Conservation (phyloP, 2,113 vertebrate genomes). For the Mionectes macconnelli region DNA sequence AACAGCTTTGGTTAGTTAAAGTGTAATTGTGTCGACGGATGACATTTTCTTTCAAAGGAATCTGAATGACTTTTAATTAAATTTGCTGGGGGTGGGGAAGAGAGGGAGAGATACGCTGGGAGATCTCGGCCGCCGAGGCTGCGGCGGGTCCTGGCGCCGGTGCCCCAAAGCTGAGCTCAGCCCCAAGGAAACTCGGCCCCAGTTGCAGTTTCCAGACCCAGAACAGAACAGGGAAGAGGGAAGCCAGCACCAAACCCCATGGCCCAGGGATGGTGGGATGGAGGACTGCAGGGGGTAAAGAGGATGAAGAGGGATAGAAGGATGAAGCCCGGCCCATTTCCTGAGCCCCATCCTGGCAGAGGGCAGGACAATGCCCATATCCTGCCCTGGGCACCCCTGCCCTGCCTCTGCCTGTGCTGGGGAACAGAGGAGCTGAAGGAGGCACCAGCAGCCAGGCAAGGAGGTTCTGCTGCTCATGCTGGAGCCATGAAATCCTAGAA, state of each 20-base stretch:
- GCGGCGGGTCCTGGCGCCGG: neutral
- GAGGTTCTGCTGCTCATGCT: neutral
- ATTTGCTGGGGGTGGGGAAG: slow-evolving; percentile 51
- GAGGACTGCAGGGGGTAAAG: neutral
- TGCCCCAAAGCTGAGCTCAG: neutral
- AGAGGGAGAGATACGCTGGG: neutral
- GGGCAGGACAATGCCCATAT: neutral
- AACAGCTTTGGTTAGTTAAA: slow-evolving; percentile 69
- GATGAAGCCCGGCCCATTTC: neutral
- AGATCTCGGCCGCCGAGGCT: neutral
- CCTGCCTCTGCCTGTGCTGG: rapidly evolving
- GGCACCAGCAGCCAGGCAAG: neutral
- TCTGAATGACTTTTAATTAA: slow-evolving; percentile 71
- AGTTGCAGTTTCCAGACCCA: neutral
- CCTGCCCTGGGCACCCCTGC: neutral
- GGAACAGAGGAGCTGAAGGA: rapidly evolving
- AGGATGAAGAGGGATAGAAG: neutral
- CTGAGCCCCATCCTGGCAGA: neutral
- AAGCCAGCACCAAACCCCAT: rapidly evolving
- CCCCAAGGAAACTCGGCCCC: neutral
- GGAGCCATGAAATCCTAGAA: neutral
- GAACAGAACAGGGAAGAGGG: neutral
- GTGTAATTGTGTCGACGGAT: slow-evolving; percentile 65
- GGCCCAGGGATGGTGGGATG: neutral
- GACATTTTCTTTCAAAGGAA: slow-evolving; percentile 73